phyloP scores from a whole-genome alignment of 1,140 invertebrate genomes.

The Melitaea cinxia region DNA sequence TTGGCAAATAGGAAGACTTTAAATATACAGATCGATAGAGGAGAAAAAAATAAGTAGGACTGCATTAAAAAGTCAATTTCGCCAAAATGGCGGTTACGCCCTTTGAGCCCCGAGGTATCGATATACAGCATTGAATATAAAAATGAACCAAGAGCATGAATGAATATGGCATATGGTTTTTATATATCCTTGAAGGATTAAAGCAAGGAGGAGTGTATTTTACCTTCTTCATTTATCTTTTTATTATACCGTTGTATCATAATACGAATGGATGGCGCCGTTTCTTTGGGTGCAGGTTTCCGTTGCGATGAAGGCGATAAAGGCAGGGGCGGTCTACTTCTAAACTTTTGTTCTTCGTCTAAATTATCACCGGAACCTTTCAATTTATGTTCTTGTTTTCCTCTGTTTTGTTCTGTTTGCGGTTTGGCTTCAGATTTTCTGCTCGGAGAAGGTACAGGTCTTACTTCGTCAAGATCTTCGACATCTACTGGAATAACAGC shows the following conservation, averaged over 20 bases:
- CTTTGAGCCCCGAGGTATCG: no score
- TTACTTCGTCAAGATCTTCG: constrained; percentile 73
- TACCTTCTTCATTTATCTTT: constrained; percentile 77
- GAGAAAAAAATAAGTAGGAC: no score
- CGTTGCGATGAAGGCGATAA: constrained; percentile 81
- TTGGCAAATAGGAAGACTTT: no score
- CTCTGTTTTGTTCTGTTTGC: constrained; percentile 40
- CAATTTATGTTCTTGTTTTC: constrained; percentile 38
- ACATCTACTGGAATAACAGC: constrained; percentile 78
- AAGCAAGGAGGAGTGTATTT: no score
- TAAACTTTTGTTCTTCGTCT: constrained; percentile 63
- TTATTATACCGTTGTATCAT: constrained; percentile 87
- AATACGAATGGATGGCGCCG: constrained; percentile 84
- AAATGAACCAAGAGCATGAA: no score
- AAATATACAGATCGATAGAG: no score
- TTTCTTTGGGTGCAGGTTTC: constrained; percentile 82
- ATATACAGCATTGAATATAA: no score
- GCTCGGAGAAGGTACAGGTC: constrained; percentile 41
- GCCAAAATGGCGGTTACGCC: no score
- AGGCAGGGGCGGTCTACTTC: constrained; percentile 79
- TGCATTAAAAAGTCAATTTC: no score
- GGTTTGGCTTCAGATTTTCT: constrained; percentile 30
- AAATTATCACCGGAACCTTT: constrained; percentile 65
- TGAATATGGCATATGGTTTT: no score
- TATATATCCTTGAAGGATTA: no score